Evolutionary conservation across 2,888 invertebrate genomes (phyloP).

Genomic region (Amphiduros pacificus): DNA sequence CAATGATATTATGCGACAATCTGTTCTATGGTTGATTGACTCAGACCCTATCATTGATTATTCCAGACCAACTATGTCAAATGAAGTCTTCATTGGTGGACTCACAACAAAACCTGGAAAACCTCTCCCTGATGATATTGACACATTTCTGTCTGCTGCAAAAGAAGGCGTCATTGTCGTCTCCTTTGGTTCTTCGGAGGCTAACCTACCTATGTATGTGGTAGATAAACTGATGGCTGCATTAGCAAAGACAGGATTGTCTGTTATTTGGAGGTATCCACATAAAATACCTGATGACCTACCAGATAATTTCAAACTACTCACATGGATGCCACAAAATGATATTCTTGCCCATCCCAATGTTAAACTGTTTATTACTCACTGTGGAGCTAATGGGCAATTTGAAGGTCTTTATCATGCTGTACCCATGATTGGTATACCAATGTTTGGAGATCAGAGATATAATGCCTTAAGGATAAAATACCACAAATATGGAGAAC

Average conservation of each 20-base stretch:
- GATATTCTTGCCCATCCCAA: conserved; percentile 36
- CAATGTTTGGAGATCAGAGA: conserved; percentile 33
- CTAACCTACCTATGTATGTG: neutral
- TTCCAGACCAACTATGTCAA: conserved; percentile 25
- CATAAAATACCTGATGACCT: neutral
- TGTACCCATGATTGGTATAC: conserved; percentile 39
- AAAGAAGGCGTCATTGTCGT: conserved; percentile 18
- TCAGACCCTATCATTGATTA: conserved; percentile 23
- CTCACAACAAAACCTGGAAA: conserved; percentile 17
- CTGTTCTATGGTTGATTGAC: conserved; percentile 23
- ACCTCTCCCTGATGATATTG: conserved; percentile 19
- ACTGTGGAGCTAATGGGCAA: conserved; percentile 38
- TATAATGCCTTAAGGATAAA: conserved; percentile 31
- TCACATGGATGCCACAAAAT: conserved; percentile 28
- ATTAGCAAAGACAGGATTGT: neutral
- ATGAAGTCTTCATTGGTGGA: conserved; percentile 27
- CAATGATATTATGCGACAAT: neutral
- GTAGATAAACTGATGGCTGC: conserved; percentile 1
- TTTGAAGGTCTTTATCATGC: conserved; percentile 40
- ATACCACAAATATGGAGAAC: conserved; percentile 25
- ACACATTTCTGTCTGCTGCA: conserved; percentile 11
- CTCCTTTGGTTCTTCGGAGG: conserved; percentile 19
- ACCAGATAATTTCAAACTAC: conserved; percentile 10
- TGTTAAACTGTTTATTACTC: conserved; percentile 36
- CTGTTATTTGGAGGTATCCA: conserved; percentile 2